Percentiles rank a stretch among this genome's conserved stretches.
Evolutionary conservation across 2,888 invertebrate genomes (phyloP).

Genomic region (Agonopterix alstromeriana): DNA sequence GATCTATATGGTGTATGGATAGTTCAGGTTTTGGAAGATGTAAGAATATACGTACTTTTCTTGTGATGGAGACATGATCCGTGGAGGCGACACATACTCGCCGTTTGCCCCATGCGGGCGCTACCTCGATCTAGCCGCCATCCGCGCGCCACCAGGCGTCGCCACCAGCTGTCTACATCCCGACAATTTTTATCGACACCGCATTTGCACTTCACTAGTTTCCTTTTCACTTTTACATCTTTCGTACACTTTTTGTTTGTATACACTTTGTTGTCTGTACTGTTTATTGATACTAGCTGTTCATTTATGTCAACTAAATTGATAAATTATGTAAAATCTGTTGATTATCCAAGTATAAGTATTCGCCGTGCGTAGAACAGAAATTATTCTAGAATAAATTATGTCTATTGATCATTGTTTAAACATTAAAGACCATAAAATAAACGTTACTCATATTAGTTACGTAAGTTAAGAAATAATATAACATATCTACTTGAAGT

Average conservation of each 20-base stretch:
- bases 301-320: not conserved
- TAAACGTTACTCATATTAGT: too few relatives aligned
- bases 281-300: conserved; percentile 37
- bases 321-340: not conserved
- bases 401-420: too few relatives aligned
- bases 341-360: too few relatives aligned
- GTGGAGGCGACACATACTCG: conserved; percentile 89
- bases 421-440: too few relatives aligned
- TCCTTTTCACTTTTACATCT: conserved; percentile 28
- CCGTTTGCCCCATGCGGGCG: conserved; percentile 86
- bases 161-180: conserved; percentile 23
- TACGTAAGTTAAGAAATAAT: too few relatives aligned
- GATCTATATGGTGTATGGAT: too few relatives aligned
- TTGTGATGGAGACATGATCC: conserved; percentile 85
- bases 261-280: conserved; percentile 9
- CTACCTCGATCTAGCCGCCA: conserved; percentile 64
- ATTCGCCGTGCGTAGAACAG: too few relatives aligned
- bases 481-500: too few relatives aligned
- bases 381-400: too few relatives aligned
- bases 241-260: conserved; percentile 18
- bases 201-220: conserved; percentile 44
- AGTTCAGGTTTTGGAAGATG: too few relatives aligned
- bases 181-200: conserved; percentile 25
- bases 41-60: conserved; percentile 78
- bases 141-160: conserved; percentile 37